A percentile compares a stretch with the other conserved stretches of the same genome.
phyloP scores from a whole-genome alignment of 2,797 vertebrate species.

The Hoplostethus atlanticus region DNA sequence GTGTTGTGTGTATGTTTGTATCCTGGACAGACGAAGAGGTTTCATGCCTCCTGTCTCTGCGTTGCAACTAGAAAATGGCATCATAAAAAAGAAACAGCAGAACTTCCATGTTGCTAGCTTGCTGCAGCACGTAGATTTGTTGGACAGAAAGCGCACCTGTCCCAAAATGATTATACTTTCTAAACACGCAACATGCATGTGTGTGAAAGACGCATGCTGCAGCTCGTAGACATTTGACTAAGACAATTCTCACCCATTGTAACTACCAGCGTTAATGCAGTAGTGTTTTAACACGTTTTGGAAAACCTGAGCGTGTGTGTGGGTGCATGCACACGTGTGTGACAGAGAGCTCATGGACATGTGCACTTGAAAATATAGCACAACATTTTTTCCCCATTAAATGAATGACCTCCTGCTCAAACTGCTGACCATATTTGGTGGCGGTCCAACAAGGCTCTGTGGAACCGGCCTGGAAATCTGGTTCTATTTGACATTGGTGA shows the following conservation, averaged over 20 bases:
- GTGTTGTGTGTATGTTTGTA: slow-evolving; percentile 24
- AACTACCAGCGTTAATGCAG: slow-evolving; percentile 38
- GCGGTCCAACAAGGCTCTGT: slow-evolving; percentile 41
- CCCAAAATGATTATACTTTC: no score
- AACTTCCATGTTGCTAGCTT: no score
- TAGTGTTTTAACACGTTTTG: slow-evolving; percentile 34
- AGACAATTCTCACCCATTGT: slow-evolving; percentile 1
- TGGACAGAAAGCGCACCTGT: no score
- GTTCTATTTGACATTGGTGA: slow-evolving; percentile 37
- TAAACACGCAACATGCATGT: no score
- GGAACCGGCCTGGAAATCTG: slow-evolving; percentile 43
- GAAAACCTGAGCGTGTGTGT: slow-evolving; percentile 24
- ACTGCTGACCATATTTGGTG: slow-evolving; percentile 64
- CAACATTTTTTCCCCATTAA: slow-evolving; percentile 12
- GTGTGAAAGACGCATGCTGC: slow-evolving; percentile 17
- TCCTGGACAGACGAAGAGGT: no score
- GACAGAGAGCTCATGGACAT: slow-evolving; percentile 15
- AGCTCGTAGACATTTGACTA: slow-evolving; percentile 22
- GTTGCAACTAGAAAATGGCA: no score
- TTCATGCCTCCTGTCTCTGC: no score
- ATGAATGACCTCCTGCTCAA: slow-evolving; percentile 43
- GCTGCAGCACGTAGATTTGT: no score
- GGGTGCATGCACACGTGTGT: slow-evolving; percentile 14
- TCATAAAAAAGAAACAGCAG: no score
- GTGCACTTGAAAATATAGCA: slow-evolving; percentile 36